Evolutionary conservation across 2,113 vertebrate genomes (phyloP).

Genomic region (Platysteira castanea): DNA sequence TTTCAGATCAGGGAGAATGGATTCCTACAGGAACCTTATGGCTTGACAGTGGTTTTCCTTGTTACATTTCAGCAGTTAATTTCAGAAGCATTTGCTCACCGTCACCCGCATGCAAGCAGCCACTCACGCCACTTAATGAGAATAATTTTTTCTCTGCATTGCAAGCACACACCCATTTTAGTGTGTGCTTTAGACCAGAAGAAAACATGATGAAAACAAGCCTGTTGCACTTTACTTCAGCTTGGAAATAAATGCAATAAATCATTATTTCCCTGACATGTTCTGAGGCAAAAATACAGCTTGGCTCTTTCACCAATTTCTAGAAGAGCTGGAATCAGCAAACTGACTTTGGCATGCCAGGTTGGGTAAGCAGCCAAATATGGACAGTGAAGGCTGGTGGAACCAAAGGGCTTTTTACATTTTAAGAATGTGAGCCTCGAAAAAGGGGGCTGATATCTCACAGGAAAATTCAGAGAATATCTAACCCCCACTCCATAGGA

Average conservation of each 20-base stretch:
- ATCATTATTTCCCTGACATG: not conserved
- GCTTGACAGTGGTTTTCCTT: not conserved
- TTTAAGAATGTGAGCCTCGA: not conserved
- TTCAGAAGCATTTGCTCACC: conserved; percentile 10
- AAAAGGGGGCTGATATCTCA: not conserved
- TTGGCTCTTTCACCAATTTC: not conserved
- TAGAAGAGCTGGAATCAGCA: not conserved
- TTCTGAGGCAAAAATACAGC: not conserved
- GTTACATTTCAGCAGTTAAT: not conserved
- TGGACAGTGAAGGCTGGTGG: not conserved
- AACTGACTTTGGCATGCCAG: not conserved
- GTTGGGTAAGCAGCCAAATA: not conserved
- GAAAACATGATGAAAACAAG: not conserved
- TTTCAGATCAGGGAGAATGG: not conserved
- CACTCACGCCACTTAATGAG: not conserved
- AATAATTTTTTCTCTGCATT: not conserved
- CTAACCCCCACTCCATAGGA: not conserved
- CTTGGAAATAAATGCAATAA: not conserved
- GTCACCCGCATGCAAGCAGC: not conserved
- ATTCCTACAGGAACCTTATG: not conserved
- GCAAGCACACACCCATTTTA: not conserved
- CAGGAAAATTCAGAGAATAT: not conserved
- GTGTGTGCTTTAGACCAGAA: not conserved
- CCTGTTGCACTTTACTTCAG: not conserved
- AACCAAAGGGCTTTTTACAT: not conserved